phyloP scores from a whole-genome alignment of 2,797 vertebrate genomes.

The Masticophis lateralis region DNA sequence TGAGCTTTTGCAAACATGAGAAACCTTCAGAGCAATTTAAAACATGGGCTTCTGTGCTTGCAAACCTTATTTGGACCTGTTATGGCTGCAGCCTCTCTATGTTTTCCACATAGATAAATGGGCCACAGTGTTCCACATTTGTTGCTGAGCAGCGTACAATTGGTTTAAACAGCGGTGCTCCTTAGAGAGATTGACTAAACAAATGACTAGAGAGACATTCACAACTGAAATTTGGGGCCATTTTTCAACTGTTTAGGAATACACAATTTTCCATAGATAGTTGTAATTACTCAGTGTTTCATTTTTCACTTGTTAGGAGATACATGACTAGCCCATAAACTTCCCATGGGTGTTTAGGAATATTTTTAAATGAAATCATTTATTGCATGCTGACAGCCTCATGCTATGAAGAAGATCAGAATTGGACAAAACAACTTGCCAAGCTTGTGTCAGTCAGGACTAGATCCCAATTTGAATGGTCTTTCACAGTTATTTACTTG shows the following conservation, averaged over 20 bases:
- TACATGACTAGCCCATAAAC: not conserved
- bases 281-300: not conserved
- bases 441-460: not conserved
- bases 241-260: not conserved
- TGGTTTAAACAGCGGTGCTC: not conserved
- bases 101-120: not conserved
- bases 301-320: not conserved
- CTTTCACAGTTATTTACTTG: not conserved
- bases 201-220: not conserved
- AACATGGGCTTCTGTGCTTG: not conserved
- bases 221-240: not conserved
- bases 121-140: not conserved
- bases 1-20: not conserved
- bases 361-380: not conserved
- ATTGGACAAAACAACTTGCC: not conserved
- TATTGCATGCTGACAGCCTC: too few relatives aligned
- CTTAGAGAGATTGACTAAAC: not conserved
- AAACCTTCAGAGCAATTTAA: not conserved
- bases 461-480: not conserved
- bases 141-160: not conserved
- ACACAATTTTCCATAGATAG: not conserved
- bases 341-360: not conserved
- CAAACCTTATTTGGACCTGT: conserved; percentile 5
- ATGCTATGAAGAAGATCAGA: not conserved
- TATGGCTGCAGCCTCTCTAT: not conserved